These are phyloP conservation scores for Phaedon cochleariae DNA, from an alignment of 2,888 invertebrate species.

Conservation along the genomic window DNA sequence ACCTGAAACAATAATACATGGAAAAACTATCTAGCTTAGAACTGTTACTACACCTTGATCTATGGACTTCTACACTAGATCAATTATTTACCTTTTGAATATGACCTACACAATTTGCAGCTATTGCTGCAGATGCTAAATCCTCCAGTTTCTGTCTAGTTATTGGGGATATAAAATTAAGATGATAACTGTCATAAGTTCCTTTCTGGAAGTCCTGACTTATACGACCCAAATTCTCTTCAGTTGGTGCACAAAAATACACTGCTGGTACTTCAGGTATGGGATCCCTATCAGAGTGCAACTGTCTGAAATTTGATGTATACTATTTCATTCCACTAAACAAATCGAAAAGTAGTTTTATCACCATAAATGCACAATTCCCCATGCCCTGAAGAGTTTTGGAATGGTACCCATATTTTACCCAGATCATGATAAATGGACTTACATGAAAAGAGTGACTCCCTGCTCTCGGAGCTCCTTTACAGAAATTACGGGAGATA, in stretches of 20 bases:
- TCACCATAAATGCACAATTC: too few relatives aligned
- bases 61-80: too few relatives aligned
- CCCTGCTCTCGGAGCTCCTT: slow-evolving; percentile 95
- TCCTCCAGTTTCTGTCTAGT: slow-evolving; percentile 94
- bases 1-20: slow-evolving; percentile 65
- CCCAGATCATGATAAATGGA: slow-evolving; percentile 42
- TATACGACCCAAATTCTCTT: slow-evolving; percentile 94
- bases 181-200: slow-evolving; percentile 92
- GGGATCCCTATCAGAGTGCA: slow-evolving; percentile 88
- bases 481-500: slow-evolving; percentile 94
- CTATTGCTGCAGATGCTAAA: slow-evolving; percentile 90
- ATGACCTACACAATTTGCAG: slow-evolving; percentile 88
- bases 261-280: slow-evolving; percentile 99
- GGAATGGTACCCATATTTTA: neutral
- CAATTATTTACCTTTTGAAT: slow-evolving; percentile 79
- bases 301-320: slow-evolving; percentile 67
- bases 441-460: slow-evolving; percentile 96
- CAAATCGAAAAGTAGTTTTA: too few relatives aligned
- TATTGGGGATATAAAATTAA: slow-evolving; percentile 97
- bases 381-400: too few relatives aligned
- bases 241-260: slow-evolving; percentile 96
- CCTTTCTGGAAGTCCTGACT: slow-evolving; percentile 89
- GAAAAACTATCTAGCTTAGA: too few relatives aligned
- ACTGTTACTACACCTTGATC: too few relatives aligned
- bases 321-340: neutral